phyloP scores from a whole-genome alignment of 35 echinoderm and acorn worm genomes.

The Apostichopus californicus region DNA sequence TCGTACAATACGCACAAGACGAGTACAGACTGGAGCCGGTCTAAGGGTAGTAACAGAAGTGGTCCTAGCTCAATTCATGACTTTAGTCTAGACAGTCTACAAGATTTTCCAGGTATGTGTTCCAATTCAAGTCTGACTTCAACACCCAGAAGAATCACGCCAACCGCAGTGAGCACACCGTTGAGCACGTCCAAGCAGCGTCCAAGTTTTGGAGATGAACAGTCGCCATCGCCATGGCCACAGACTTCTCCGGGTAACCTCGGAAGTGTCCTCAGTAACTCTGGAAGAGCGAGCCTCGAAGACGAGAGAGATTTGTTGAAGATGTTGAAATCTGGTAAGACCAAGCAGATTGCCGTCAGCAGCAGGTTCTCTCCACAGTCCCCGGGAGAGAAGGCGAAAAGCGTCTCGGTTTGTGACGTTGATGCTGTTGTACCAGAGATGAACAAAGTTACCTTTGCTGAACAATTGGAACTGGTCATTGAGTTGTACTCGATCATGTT shows the following conservation, averaged over 20 bases:
- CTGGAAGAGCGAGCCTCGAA: background rate
- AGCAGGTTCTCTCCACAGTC: background rate
- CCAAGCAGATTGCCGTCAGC: background rate
- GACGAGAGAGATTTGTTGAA: conserved; percentile 32
- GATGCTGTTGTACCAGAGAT: conserved; percentile 14
- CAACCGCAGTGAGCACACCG: conserved; percentile 33
- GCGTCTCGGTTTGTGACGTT: background rate
- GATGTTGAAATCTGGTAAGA: conserved; percentile 30
- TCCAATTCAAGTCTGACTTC: background rate
- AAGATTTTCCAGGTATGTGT: conserved; percentile 37
- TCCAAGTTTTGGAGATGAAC: conserved; percentile 29
- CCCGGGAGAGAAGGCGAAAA: background rate
- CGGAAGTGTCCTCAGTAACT: background rate
- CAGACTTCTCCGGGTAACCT: background rate
- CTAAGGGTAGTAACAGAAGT: background rate
- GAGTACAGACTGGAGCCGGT: background rate
- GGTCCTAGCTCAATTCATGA: background rate
- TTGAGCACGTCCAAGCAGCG: background rate
- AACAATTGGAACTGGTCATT: background rate
- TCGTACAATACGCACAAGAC: background rate
- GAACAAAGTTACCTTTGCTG: conserved; percentile 19
- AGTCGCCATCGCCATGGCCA: background rate
- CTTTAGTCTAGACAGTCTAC: conserved; percentile 17
- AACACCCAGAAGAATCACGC: conserved; percentile 34
- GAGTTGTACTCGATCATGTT: conserved; percentile 14